Percentiles rank a stretch among this genome's conserved stretches.
These are phyloP conservation scores for Conger conger DNA, from an alignment of 2,113 vertebrate genomes.

Conservation along the genomic window DNA sequence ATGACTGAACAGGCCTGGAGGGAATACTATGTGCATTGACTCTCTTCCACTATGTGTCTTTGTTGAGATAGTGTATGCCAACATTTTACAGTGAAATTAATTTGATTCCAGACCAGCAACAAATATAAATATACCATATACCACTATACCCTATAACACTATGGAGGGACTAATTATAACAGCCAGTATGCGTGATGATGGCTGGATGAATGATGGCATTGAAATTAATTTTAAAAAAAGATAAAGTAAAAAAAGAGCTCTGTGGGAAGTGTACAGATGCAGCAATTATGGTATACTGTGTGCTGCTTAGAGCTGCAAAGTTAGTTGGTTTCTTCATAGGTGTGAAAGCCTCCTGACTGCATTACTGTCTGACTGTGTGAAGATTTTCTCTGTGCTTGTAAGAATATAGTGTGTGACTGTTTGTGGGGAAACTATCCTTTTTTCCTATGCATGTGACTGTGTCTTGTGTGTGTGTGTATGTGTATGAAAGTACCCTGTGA, in stretches of 20 bases:
- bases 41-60: neutral
- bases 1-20: no score
- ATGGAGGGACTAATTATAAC: neutral
- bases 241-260: no score
- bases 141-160: neutral
- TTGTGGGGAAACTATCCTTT: neutral
- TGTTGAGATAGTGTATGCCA: neutral
- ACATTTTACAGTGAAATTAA: neutral
- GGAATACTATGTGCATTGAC: neutral
- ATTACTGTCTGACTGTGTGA: neutral
- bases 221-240: no score
- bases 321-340: neutral
- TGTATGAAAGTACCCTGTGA: neutral
- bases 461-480: neutral
- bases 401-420: neutral
- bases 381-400: neutral
- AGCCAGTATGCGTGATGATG: neutral
- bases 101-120: neutral
- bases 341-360: neutral
- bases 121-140: neutral
- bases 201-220: neutral
- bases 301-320: neutral
- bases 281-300: no score
- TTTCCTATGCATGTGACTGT: neutral
- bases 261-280: no score